Evolutionary conservation across 1,140 invertebrate genomes (phyloP).

Genomic region (Oedothorax gibbosus): DNA sequence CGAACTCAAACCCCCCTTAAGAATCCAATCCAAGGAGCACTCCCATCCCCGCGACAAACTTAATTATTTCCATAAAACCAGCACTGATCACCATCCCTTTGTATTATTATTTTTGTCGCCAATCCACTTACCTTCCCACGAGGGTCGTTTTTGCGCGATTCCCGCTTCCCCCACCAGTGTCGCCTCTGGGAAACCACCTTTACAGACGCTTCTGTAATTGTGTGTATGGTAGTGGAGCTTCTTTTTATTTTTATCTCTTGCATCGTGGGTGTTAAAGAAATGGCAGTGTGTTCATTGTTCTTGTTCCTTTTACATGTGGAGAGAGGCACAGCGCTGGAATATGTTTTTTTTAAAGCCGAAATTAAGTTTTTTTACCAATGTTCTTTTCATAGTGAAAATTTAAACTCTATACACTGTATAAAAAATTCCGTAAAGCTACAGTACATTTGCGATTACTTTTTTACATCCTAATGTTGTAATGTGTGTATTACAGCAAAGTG

Average conservation of each 20-base stretch:
- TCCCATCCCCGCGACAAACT: conserved; percentile 11
- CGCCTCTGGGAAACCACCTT: conserved; percentile 39
- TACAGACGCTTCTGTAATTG: conserved; percentile 47
- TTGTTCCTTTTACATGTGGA: too few relatives aligned
- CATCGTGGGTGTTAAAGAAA: too few relatives aligned
- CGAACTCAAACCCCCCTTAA: background rate
- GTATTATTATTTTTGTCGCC: conserved; percentile 11
- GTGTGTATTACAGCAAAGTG: too few relatives aligned
- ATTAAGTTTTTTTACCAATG: too few relatives aligned
- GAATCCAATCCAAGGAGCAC: background rate
- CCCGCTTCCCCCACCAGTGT: conserved; percentile 1
- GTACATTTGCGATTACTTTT: too few relatives aligned
- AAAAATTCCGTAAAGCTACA: too few relatives aligned
- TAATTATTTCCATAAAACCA: conserved; percentile 51
- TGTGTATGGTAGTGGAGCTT: conserved; percentile 26
- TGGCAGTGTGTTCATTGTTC: too few relatives aligned
- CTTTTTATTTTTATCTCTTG: background rate
- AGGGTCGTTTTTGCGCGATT: conserved; percentile 46
- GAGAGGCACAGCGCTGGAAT: too few relatives aligned
- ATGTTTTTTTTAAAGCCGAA: too few relatives aligned
- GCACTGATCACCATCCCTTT: conserved; percentile 27
- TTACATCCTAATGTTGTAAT: too few relatives aligned
- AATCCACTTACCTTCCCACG: conserved; percentile 38
- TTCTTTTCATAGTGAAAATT: too few relatives aligned
- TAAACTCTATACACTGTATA: too few relatives aligned